A percentile compares a stretch with the other conserved stretches of the same genome.
phyloP scores from a whole-genome alignment of 2,113 vertebrate genomes.

The Hippocampus comes region DNA sequence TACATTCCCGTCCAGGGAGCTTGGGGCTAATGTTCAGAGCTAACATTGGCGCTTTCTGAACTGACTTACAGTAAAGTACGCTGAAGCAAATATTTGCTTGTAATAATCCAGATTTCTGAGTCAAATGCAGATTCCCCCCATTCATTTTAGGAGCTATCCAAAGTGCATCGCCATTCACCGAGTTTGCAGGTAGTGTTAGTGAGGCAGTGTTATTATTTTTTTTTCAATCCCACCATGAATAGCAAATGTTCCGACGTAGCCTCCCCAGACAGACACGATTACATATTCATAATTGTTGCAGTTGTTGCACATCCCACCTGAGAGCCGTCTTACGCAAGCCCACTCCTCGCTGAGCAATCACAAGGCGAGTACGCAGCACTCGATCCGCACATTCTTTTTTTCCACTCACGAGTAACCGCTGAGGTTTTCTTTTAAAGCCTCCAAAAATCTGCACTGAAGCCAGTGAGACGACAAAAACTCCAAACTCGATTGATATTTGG shows the following conservation, averaged over 20 bases:
- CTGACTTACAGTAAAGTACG: not conserved
- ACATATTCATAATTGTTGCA: constrained; percentile 1
- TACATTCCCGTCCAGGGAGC: not conserved
- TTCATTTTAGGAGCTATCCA: not conserved
- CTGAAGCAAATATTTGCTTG: not conserved
- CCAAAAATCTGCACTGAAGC: not conserved
- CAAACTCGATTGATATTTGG: not conserved
- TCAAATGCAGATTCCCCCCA: not conserved
- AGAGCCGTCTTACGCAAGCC: constrained; percentile 4
- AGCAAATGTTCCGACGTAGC: not conserved
- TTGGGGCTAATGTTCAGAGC: not conserved
- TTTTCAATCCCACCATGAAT: not conserved
- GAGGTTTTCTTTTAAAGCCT: not conserved
- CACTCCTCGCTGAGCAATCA: constrained; percentile 4
- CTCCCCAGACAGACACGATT: not conserved
- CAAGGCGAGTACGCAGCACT: not conserved
- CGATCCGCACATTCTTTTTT: constrained; percentile 9
- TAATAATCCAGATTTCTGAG: not conserved
- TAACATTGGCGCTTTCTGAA: not conserved
- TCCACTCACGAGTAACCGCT: not conserved
- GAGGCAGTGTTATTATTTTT: not conserved
- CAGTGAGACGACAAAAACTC: not conserved
- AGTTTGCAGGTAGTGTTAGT: not conserved
- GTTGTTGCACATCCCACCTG: constrained; percentile 27
- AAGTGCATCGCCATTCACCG: not conserved